Conservation (phyloP, 2,797 vertebrate genomes). For the Lithobates sylvaticus region DNA sequence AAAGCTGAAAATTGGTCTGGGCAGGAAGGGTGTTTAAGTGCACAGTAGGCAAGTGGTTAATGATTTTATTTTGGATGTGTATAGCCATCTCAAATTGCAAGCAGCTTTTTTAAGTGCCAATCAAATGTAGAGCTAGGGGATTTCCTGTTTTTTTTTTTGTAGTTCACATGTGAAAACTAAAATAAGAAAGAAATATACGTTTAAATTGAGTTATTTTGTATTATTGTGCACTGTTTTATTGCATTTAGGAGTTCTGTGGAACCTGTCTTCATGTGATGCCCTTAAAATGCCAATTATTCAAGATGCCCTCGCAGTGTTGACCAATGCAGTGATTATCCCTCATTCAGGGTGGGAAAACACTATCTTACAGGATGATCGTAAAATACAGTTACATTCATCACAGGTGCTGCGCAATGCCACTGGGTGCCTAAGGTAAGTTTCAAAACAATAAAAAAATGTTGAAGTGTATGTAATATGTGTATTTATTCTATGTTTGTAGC, state of each 20-base stretch:
- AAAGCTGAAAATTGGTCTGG: too few relatives aligned
- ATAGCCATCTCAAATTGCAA: too few relatives aligned
- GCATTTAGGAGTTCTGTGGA: slow-evolving; percentile 93
- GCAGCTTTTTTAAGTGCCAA: too few relatives aligned
- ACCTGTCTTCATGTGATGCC: slow-evolving; percentile 96
- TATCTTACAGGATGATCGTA: slow-evolving; percentile 93
- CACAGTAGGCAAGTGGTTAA: too few relatives aligned
- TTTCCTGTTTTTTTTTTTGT: too few relatives aligned
- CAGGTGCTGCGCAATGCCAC: slow-evolving; percentile 99
- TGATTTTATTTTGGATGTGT: too few relatives aligned
- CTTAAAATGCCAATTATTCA: slow-evolving; percentile 99
- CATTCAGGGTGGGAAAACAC: slow-evolving; percentile 97
- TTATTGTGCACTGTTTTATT: slow-evolving; percentile 22
- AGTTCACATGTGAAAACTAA: too few relatives aligned
- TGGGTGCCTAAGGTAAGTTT: slow-evolving; percentile 93
- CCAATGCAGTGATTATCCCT: slow-evolving; percentile 97
- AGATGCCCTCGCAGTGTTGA: slow-evolving; percentile 95
- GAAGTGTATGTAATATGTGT: neutral
- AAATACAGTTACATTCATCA: slow-evolving; percentile 95
- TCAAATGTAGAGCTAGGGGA: too few relatives aligned
- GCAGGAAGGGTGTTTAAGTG: too few relatives aligned
- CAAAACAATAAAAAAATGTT: neutral
- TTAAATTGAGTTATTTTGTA: too few relatives aligned
- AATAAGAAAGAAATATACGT: too few relatives aligned
- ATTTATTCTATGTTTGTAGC: neutral